These are phyloP conservation scores for Tuta absoluta DNA, from an alignment of 2,888 invertebrate genomes.

Conservation along the genomic window DNA sequence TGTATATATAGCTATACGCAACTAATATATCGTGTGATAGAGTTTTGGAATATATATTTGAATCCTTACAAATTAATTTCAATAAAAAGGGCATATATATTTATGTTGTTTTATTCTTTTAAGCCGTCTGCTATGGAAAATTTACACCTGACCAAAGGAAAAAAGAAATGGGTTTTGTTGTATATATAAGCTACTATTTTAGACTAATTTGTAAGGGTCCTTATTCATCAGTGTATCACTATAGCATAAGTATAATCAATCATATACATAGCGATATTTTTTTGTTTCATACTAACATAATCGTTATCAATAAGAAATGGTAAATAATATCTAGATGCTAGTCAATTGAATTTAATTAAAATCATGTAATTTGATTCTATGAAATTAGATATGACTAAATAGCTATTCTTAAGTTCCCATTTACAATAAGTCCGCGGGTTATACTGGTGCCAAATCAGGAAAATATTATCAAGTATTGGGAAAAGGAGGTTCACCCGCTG, in stretches of 20 bases:
- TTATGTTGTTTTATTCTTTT: neutral
- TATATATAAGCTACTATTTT: neutral
- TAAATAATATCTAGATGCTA: constrained; percentile 71
- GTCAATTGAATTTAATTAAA: constrained; percentile 74
- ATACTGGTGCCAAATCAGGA: neutral
- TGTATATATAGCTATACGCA: constrained; percentile 26
- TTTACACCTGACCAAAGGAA: neutral
- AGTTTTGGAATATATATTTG: neutral
- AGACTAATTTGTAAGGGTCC: neutral
- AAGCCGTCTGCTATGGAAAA: neutral
- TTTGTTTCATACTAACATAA: constrained; percentile 21
- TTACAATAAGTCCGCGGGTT: neutral
- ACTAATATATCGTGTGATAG: constrained; percentile 20
- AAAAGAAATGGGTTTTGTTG: neutral
- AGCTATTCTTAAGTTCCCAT: constrained; percentile 41
- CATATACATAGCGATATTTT: constrained; percentile 24
- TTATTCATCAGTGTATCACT: constrained; percentile 1
- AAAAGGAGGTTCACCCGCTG: too few relatives aligned
- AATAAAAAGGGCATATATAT: neutral
- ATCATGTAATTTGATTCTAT: constrained; percentile 62
- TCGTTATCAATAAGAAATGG: constrained; percentile 30
- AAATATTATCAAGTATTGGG: too few relatives aligned
- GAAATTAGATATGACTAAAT: constrained; percentile 56
- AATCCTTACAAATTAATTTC: neutral
- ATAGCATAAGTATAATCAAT: constrained; percentile 25